phyloP scores from a whole-genome alignment of 2,888 invertebrate genomes.

The Microdon myrmicae region DNA sequence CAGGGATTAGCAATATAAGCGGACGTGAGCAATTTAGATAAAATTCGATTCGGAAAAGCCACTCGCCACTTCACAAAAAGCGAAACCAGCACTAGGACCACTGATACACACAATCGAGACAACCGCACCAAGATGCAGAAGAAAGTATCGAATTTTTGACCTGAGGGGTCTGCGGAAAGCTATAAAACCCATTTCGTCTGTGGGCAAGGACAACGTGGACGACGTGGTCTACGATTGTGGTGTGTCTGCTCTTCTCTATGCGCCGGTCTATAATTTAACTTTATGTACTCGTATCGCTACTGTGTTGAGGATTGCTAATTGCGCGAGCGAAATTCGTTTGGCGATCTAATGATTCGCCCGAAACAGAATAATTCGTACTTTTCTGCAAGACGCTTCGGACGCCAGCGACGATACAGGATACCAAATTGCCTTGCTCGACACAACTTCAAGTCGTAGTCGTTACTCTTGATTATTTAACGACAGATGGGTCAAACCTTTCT shows the following conservation, averaged over 20 bases:
- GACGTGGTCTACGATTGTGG: conserved; percentile 1
- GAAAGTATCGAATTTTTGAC: conserved; percentile 43
- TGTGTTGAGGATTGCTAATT: conserved; percentile 46
- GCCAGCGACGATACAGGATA: no score
- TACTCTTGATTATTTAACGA: conserved; percentile 4
- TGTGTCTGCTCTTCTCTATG: conserved; percentile 8
- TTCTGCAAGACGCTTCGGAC: conserved; percentile 24
- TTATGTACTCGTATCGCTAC: conserved; percentile 37
- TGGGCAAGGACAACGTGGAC: conserved; percentile 4
- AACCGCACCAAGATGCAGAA: conserved; percentile 8
- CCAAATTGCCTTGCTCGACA: neutral
- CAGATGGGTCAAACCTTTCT: conserved; percentile 8
- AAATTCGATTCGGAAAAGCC: conserved; percentile 51
- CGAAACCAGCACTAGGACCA: conserved; percentile 6
- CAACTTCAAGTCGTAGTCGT: conserved; percentile 20
- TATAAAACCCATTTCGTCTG: conserved; percentile 34
- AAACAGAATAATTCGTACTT: conserved; percentile 35
- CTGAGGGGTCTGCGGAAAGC: conserved; percentile 39
- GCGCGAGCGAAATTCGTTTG: conserved; percentile 45
- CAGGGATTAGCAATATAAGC: conserved; percentile 53
- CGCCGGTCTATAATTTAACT: conserved; percentile 43
- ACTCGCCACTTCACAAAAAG: conserved; percentile 46
- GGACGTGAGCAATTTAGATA: conserved; percentile 53
- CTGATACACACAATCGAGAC: conserved; percentile 1
- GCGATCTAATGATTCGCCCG: conserved; percentile 41